Evolutionary conservation across 2,113 vertebrate species (phyloP).

Genomic region (Panthera tigris): DNA sequence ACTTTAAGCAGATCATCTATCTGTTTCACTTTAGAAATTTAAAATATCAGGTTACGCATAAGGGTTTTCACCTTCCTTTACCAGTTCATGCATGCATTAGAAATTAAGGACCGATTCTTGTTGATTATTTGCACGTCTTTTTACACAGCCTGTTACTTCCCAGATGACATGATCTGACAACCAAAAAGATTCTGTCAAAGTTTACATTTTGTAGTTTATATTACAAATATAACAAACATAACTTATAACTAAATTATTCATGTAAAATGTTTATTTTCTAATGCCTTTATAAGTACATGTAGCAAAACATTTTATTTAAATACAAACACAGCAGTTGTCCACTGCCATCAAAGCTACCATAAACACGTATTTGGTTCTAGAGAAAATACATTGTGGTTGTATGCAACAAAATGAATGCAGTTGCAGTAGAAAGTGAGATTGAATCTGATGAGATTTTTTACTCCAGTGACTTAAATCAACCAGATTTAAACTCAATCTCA

Average conservation of each 20-base stretch:
- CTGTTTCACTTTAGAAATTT: neutral
- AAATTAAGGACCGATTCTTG: neutral
- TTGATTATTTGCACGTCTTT: neutral
- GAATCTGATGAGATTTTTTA: neutral
- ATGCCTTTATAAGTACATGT: neutral
- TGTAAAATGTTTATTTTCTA: neutral
- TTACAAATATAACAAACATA: neutral
- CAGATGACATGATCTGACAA: neutral
- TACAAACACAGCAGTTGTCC: neutral
- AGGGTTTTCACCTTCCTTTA: neutral
- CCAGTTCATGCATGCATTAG: neutral
- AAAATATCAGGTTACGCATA: neutral
- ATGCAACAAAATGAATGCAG: neutral
- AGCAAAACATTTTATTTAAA: slow-evolving; percentile 31
- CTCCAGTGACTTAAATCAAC: neutral
- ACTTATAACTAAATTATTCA: neutral
- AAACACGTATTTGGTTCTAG: neutral
- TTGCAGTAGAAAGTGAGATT: neutral
- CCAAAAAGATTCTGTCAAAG: neutral
- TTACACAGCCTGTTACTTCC: neutral
- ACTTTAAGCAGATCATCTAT: neutral
- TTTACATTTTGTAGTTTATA: neutral
- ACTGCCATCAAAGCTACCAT: neutral
- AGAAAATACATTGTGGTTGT: neutral
- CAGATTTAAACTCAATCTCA: neutral